A percentile compares a stretch with the other conserved stretches of the same genome.
Evolutionary conservation across 2,113 vertebrate species (phyloP).

Genomic region (Ranitomeya variabilis): DNA sequence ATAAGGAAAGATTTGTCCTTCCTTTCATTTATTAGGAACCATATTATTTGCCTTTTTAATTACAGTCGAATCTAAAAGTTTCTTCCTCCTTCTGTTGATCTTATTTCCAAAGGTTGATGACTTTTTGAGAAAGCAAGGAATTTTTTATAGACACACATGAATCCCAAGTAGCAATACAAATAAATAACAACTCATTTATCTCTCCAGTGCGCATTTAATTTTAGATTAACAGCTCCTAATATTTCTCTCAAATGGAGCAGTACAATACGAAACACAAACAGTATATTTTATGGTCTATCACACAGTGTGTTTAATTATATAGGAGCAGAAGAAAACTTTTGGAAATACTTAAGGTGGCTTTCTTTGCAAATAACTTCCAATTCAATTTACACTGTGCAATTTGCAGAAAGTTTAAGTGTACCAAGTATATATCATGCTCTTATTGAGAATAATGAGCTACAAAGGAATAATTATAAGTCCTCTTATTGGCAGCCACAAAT

Average conservation of each 20-base stretch:
- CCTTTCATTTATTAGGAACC: conserved; percentile 20
- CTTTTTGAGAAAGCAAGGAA: conserved; percentile 20
- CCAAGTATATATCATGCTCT: too few relatives aligned
- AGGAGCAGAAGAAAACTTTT: conserved; percentile 29
- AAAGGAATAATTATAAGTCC: too few relatives aligned
- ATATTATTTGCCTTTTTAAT: conserved; percentile 27
- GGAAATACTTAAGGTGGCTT: background rate
- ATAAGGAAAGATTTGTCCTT: conserved; percentile 68
- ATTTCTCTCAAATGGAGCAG: conserved; percentile 56
- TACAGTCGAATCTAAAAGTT: conserved; percentile 20
- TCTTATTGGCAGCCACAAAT: too few relatives aligned
- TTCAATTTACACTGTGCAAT: background rate
- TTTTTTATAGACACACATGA: conserved; percentile 22
- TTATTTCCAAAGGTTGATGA: conserved; percentile 29
- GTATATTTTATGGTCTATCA: conserved; percentile 38
- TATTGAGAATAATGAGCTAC: too few relatives aligned
- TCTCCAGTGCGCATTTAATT: conserved; percentile 54
- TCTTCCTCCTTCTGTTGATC: conserved; percentile 3
- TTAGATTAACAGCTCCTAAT: conserved; percentile 54
- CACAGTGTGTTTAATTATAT: conserved; percentile 29
- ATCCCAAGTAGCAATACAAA: conserved; percentile 37
- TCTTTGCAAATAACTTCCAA: background rate
- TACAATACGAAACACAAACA: conserved; percentile 52
- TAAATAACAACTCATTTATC: conserved; percentile 53
- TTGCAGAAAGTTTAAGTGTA: background rate